These are phyloP conservation scores for Tineola bisselliella DNA, from an alignment of 2,888 invertebrate genomes.

Conservation along the genomic window DNA sequence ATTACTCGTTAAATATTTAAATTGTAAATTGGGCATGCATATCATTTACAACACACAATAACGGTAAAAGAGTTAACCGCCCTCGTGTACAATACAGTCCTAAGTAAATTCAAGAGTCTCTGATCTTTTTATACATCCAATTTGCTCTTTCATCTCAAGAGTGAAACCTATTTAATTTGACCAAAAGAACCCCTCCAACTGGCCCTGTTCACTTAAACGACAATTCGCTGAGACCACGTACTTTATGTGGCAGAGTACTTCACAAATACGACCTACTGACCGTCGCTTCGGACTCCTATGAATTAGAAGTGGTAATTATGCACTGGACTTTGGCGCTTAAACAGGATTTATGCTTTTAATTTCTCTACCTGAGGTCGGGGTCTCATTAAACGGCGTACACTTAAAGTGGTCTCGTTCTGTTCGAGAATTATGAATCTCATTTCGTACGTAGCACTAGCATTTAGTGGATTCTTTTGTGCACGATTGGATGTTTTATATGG, in stretches of 20 bases:
- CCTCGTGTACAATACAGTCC: neutral
- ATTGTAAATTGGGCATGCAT: neutral
- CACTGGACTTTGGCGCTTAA: slow-evolving; percentile 24
- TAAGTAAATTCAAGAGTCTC: slow-evolving; percentile 6
- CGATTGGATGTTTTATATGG: neutral
- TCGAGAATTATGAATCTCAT: slow-evolving; percentile 5
- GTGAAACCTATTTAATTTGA: slow-evolving; percentile 12
- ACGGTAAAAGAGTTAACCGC: neutral
- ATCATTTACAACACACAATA: slow-evolving; percentile 2
- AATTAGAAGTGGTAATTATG: slow-evolving; percentile 44
- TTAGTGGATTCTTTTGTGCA: slow-evolving; percentile 1
- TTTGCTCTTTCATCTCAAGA: slow-evolving; percentile 13
- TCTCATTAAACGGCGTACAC: slow-evolving; percentile 10
- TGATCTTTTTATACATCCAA: slow-evolving; percentile 10
- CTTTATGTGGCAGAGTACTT: slow-evolving; percentile 14
- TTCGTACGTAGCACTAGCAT: neutral
- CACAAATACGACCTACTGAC: slow-evolving; percentile 24
- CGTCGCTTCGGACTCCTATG: slow-evolving; percentile 29
- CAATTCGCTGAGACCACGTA: slow-evolving; percentile 33
- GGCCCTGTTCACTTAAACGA: slow-evolving; percentile 44
- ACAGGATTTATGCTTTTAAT: slow-evolving; percentile 34
- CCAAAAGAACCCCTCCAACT: neutral
- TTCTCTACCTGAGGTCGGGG: slow-evolving; percentile 25
- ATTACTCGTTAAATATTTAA: neutral
- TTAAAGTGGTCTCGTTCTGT: slow-evolving; percentile 1